These are phyloP conservation scores for Diabrotica virgifera DNA, from an alignment of 1,140 invertebrate species.

Conservation along the genomic window DNA sequence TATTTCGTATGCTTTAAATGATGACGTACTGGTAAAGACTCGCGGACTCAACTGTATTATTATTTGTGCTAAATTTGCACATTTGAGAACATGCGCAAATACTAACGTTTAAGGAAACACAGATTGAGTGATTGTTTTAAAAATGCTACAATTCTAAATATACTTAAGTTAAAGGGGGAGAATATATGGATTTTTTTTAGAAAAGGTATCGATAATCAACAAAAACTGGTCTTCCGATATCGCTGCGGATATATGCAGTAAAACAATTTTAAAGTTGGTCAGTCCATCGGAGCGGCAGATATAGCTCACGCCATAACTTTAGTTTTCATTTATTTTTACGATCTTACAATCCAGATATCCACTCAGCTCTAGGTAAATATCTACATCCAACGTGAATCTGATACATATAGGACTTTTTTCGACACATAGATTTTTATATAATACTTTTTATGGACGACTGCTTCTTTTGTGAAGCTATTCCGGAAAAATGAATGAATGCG, in stretches of 20 bases:
- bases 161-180: no score
- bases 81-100: no score
- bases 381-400: background rate
- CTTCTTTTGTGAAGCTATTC: background rate
- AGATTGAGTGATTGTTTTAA: no score
- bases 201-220: no score
- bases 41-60: no score
- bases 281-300: background rate
- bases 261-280: background rate
- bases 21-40: no score
- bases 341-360: background rate
- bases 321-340: background rate
- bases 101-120: no score
- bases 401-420: background rate
- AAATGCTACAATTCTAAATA: no score
- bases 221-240: no score
- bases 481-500: background rate
- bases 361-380: background rate
- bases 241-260: background rate
- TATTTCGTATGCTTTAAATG: no score
- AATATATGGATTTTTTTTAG: no score
- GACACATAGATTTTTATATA: slow-evolving; percentile 3
- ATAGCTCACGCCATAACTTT: background rate
- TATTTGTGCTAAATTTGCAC: no score
- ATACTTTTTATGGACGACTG: background rate